A percentile compares a stretch with the other conserved stretches of the same genome.
These are phyloP conservation scores for Clitarchus hookeri DNA, from an alignment of 2,888 invertebrate genomes.

Conservation along the genomic window DNA sequence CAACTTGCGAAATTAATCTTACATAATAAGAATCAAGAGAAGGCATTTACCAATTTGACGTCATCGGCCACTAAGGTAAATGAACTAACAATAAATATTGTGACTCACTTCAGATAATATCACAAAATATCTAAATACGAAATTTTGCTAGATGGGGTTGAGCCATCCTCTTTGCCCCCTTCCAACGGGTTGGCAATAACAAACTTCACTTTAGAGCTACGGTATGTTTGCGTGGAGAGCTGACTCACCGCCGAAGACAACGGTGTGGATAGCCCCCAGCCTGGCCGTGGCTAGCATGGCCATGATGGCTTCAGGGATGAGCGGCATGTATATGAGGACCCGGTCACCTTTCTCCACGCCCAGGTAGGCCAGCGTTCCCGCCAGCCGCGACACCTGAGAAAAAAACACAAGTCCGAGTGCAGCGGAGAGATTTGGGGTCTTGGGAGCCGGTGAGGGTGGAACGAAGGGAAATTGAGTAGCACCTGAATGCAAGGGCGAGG, in stretches of 20 bases:
- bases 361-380: slow-evolving; percentile 75
- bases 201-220: too few species aligned
- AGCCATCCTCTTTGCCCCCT: too few species aligned
- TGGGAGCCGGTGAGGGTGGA: neutral
- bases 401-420: neutral
- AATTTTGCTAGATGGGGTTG: too few species aligned
- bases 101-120: too few species aligned
- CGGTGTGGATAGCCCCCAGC: slow-evolving; percentile 90
- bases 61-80: too few species aligned
- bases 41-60: too few species aligned
- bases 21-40: too few species aligned
- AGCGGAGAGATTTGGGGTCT: neutral
- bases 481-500: too few species aligned
- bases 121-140: too few species aligned
- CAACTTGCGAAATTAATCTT: too few species aligned
- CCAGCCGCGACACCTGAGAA: slow-evolving; percentile 70
- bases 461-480: neutral
- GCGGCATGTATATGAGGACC: slow-evolving; percentile 93
- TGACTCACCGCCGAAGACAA: slow-evolving; percentile 86
- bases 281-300: slow-evolving; percentile 88
- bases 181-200: too few species aligned
- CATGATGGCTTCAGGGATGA: slow-evolving; percentile 87
- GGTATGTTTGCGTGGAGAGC: neutral
- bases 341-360: slow-evolving; percentile 83
- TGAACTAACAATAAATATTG: too few species aligned